phyloP scores from a whole-genome alignment of 1,140 invertebrate genomes.

The Stegodyphus mimosarum region DNA sequence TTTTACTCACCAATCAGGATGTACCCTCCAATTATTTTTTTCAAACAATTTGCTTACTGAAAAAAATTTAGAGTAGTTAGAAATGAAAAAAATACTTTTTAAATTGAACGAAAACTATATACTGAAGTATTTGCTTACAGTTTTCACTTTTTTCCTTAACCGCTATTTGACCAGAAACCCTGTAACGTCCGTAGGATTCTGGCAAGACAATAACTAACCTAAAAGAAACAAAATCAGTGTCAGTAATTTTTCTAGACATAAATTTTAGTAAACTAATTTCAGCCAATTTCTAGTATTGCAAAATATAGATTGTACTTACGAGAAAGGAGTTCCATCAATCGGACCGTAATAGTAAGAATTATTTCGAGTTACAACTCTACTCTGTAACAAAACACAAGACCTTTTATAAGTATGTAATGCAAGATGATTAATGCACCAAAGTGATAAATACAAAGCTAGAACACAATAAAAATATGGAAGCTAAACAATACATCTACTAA shows the following conservation, averaged over 20 bases:
- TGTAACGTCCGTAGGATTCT: conserved; percentile 88
- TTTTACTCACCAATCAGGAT: conserved; percentile 85
- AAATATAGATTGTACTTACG: conserved; percentile 66
- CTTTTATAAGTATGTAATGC: too few relatives aligned
- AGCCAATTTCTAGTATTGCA: neutral
- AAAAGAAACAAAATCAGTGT: conserved; percentile 11
- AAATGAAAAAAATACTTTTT: neutral
- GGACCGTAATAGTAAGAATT: conserved; percentile 89
- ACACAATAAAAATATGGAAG: too few relatives aligned
- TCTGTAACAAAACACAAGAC: conserved; percentile 72
- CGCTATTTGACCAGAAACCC: conserved; percentile 85
- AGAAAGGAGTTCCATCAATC: conserved; percentile 89
- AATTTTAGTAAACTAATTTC: neutral
- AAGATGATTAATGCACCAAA: too few relatives aligned
- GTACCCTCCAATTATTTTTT: conserved; percentile 88
- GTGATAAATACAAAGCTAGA: too few relatives aligned
- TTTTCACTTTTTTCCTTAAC: conserved; percentile 61
- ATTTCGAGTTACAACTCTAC: conserved; percentile 81
- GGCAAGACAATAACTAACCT: conserved; percentile 84
- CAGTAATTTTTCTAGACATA: neutral
- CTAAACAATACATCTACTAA: too few relatives aligned
- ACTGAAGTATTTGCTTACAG: conserved; percentile 52
- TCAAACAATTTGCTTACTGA: conserved; percentile 74
- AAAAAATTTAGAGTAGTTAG: neutral
- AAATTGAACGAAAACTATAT: neutral